Conservation (phyloP, 2,888 invertebrate species). For the Pseudococcus viburni region DNA sequence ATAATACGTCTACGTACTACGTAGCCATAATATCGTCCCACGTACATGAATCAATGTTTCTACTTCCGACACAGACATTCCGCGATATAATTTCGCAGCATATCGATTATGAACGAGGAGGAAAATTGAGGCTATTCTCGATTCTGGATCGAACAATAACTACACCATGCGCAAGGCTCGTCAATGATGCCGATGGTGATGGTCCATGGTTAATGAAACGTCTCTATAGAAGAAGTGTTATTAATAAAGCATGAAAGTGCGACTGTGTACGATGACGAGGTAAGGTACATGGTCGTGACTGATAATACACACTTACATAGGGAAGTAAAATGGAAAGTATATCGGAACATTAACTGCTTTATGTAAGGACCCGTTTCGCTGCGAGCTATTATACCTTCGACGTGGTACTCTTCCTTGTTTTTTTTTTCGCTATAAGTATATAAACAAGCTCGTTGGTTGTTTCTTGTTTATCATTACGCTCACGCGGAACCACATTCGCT, state of each 20-base stretch:
- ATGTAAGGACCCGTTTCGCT: constrained; percentile 43
- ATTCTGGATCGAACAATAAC: neutral
- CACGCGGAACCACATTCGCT: constrained; percentile 33
- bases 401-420: constrained; percentile 35
- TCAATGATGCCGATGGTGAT: neutral
- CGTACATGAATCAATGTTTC: too few relatives aligned
- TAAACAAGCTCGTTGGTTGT: constrained; percentile 19
- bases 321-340: constrained; percentile 47
- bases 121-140: too few relatives aligned
- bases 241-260: constrained; percentile 42
- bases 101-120: too few relatives aligned
- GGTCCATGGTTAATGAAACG: constrained; percentile 28
- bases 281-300: constrained; percentile 39
- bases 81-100: too few relatives aligned
- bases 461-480: constrained; percentile 16
- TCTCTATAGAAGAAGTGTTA: constrained; percentile 2
- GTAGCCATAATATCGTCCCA: neutral
- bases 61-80: too few relatives aligned
- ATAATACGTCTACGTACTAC: neutral
- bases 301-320: constrained; percentile 21
- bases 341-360: constrained; percentile 40
- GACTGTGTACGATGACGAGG: neutral
- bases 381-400: constrained; percentile 45
- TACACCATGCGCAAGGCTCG: neutral
- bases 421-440: neutral